Conservation (phyloP, 2,888 invertebrate species). For the Papilio demoleus region DNA sequence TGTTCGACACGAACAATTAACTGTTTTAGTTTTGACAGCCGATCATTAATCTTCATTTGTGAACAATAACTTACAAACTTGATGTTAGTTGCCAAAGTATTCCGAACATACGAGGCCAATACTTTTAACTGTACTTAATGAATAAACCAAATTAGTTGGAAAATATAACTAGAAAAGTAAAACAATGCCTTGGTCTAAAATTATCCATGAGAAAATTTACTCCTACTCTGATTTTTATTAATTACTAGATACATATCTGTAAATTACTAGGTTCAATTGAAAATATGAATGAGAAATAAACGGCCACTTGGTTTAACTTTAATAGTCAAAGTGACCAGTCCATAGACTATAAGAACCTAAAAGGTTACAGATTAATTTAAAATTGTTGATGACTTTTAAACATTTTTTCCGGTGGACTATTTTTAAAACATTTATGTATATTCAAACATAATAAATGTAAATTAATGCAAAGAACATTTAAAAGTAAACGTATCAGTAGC, state of each 20-base stretch:
- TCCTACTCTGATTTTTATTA: no score
- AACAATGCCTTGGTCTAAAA: no score
- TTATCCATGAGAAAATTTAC: no score
- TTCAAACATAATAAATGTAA: not conserved
- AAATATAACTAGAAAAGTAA: no score
- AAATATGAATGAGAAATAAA: no score
- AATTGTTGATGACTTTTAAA: not conserved
- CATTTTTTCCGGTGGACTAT: not conserved
- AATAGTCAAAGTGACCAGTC: no score
- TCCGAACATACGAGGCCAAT: not conserved
- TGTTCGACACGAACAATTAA: constrained; percentile 18
- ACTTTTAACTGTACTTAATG: not conserved
- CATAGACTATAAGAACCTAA: no score
- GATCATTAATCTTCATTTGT: constrained; percentile 31
- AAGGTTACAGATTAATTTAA: no score
- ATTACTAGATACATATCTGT: not conserved
- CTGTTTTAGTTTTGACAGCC: constrained; percentile 9
- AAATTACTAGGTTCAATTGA: not conserved
- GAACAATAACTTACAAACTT: constrained; percentile 14
- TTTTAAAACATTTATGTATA: not conserved
- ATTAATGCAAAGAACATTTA: constrained; percentile 15
- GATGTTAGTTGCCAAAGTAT: constrained; percentile 10
- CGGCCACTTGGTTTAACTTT: no score
- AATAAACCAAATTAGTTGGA: no score
- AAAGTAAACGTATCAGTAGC: constrained; percentile 8